Base-by-base conservation (phyloP, 2,113 vertebrate species). In the Trematocara macrostoma region DNA sequence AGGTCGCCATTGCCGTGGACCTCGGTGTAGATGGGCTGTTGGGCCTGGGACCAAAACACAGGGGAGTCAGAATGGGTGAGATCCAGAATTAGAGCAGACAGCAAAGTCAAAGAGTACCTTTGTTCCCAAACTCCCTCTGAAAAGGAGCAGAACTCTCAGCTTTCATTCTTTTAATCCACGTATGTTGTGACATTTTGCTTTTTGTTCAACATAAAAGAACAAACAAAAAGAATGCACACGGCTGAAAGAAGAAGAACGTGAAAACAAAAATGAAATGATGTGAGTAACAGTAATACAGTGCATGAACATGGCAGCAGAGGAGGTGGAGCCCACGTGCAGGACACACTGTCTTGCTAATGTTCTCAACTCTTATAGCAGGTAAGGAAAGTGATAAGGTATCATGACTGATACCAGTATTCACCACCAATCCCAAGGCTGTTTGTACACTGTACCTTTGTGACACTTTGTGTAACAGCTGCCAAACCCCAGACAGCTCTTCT, bases 41-140 rank as follows among this genome's bases (percentile, higher is more conserved):
- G 29, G 74, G 57, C 82, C 78, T 78, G 85, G 18, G 80, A 90
- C 81, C 85, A 84, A 79, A 89, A 92, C 69, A 76, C 81, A 8
- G 78, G 86, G 82, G 81, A 78, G 55, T 92, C 85, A 83, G 81
- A 84, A 69, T 55, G 86, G 84, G 76, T 74, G 80, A 76, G 85
- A 84, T 34, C 56, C 79, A 86, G 84, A 88, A 84, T 81, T 52
- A 83, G 53, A 56, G 79, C 91, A 90, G 52, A 85, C 56, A 87
- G 88, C 59, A 84, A 81, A 95, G 83, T 87, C 87, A 93, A 90
- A 91, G 90, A 82, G n/a, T 7, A 84, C 42, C 90, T 90, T 91
- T 93, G 93, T 92, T 93, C 49, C 84, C 71, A 2, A 35, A 55
- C 26, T 90, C 51, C 84, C 82, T 84, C 71, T 88, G 69, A 78